Evolutionary conservation across 2,113 vertebrate genomes (phyloP).

Genomic region (Eretmochelys imbricata): DNA sequence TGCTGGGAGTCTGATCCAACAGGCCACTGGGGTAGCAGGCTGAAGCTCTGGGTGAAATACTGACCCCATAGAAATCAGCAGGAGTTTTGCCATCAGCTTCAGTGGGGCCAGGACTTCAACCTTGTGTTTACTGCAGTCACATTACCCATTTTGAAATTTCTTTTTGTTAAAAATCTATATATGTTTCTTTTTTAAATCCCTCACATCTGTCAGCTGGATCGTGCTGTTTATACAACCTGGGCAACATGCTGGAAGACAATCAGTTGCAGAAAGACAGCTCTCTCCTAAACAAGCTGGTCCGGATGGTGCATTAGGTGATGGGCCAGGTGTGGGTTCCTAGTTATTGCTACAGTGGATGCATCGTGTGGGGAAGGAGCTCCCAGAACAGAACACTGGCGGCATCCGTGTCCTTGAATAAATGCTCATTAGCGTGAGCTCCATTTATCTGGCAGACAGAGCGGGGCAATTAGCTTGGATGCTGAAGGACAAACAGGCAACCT

Average conservation of each 20-base stretch:
- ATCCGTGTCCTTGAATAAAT: background rate
- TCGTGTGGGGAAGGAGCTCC: background rate
- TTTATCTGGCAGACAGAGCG: background rate
- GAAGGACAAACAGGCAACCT: background rate
- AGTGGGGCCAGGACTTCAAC: background rate
- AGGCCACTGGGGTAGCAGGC: background rate
- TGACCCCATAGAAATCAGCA: background rate
- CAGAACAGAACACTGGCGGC: background rate
- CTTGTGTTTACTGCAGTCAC: background rate
- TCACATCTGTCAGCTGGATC: background rate
- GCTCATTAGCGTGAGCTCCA: rapidly evolving
- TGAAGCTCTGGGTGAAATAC: background rate
- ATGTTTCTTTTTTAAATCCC: background rate
- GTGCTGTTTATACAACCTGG: background rate
- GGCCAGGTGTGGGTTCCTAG: background rate
- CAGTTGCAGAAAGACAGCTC: background rate
- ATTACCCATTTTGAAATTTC: background rate
- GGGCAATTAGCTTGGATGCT: background rate
- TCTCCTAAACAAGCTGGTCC: background rate
- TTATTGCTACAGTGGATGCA: background rate
- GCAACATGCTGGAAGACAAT: background rate
- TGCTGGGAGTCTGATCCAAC: background rate
- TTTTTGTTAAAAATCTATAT: too few relatives aligned
- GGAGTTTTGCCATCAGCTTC: background rate
- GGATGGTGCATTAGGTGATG: background rate